These are phyloP conservation scores for Mesoclemmys tuberculata DNA, from an alignment of 2,113 vertebrate genomes.

Conservation along the genomic window DNA sequence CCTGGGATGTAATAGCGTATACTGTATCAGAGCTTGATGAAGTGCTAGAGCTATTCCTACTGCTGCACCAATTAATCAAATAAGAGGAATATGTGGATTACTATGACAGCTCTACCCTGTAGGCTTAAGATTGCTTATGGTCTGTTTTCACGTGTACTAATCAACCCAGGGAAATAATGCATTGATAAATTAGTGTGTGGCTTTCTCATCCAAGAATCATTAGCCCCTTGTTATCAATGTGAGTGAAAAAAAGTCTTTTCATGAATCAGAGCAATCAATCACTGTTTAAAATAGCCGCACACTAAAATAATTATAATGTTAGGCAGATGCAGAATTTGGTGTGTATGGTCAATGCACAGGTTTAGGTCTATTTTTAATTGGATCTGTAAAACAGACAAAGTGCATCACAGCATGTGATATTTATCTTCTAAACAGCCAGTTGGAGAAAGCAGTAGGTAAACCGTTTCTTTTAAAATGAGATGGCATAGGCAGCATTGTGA, in stretches of 20 bases:
- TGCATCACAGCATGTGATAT: not conserved
- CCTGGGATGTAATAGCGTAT: not conserved
- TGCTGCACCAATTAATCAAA: not conserved
- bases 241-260: not conserved
- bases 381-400: not conserved
- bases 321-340: not conserved
- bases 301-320: not conserved
- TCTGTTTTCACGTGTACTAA: not conserved
- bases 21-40: slow-evolving; percentile 19
- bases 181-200: not conserved
- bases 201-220: slow-evolving; percentile 17
- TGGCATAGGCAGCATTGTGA: not conserved
- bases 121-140: slow-evolving; percentile 2
- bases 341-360: not conserved
- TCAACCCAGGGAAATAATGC: not conserved
- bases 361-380: not conserved
- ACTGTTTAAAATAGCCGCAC: not conserved
- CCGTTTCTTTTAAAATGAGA: not conserved
- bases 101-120: not conserved
- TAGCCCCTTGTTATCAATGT: not conserved
- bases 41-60: not conserved
- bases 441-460: not conserved
- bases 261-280: not conserved
- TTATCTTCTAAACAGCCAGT: not conserved
- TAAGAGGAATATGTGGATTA: not conserved